phyloP scores from a whole-genome alignment of 2,888 invertebrate species.

The Trichogramma evanescens region DNA sequence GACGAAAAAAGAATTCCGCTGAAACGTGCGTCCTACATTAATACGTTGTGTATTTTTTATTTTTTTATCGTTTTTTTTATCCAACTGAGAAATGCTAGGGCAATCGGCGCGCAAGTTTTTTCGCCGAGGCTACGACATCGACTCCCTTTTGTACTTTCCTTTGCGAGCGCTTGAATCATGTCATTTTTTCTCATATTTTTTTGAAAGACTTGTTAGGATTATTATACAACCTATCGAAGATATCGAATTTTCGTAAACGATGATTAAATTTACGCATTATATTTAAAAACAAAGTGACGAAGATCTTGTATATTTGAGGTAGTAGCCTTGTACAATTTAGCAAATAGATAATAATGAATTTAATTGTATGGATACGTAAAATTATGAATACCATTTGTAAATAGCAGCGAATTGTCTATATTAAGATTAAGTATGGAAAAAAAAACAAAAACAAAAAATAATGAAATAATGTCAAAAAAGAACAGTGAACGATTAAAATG shows the following conservation, averaged over 20 bases:
- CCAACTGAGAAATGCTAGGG: too few relatives aligned
- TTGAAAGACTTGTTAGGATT: not conserved
- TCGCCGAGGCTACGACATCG: too few relatives aligned
- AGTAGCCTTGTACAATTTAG: slow-evolving; percentile 41
- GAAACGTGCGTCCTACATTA: too few relatives aligned
- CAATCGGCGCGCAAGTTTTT: too few relatives aligned
- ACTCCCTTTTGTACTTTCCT: too few relatives aligned
- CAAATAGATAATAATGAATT: slow-evolving; percentile 30
- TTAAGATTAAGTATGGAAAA: slow-evolving; percentile 27
- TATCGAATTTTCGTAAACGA: slow-evolving; percentile 32
- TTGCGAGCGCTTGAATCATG: too few relatives aligned
- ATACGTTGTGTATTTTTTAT: too few relatives aligned
- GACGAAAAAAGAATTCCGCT: too few relatives aligned
- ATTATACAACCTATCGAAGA: slow-evolving; percentile 35
- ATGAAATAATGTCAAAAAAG: slow-evolving; percentile 32
- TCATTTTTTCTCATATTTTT: too few relatives aligned
- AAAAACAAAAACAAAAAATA: slow-evolving; percentile 34
- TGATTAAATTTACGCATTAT: slow-evolving; percentile 12
- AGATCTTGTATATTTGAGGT: slow-evolving; percentile 44
- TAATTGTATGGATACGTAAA: slow-evolving; percentile 32
- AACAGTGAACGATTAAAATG: slow-evolving; percentile 44
- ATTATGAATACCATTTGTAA: slow-evolving; percentile 21
- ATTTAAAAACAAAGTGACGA: slow-evolving; percentile 19
- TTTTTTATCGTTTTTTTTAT: too few relatives aligned
- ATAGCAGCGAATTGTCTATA: slow-evolving; percentile 15